Base-by-base conservation (phyloP, 2,888 invertebrate genomes). In the Drosophila affinis region DNA sequence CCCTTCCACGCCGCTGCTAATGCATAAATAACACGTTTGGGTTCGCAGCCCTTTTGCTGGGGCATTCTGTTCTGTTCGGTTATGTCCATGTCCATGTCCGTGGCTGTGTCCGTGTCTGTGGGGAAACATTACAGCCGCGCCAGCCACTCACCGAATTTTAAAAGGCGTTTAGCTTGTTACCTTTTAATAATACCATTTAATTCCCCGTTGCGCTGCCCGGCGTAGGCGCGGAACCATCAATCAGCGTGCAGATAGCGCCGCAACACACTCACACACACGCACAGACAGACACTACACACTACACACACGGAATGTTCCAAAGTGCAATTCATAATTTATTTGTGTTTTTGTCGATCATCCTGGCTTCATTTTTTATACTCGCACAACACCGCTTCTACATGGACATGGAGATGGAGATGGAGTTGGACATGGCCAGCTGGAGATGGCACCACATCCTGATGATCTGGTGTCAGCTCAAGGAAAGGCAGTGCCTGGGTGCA, bases 141-240 rank as follows among this genome's bases (percentile, higher is more conserved):
- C 63, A 75, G 77, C 64, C 69, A 78, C 63, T 69, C 63, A 70
- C 59, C 64, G 78, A 72, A 87, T 87, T 81, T 85, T 81, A 87
- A 85, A 87, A 87, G 87, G 87, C 87, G 88, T 86, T 88, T 87
- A 85, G 87, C 87, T 88, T 87, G 85, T 87, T 86, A 87, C 89
- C 85, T 86, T 86, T 88, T 85, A 88, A 88, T 84, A 84, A 82
- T 82, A 82, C 82, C 82, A 82, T 85, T 82, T 82, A 82, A 88
- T 88, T 86, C 75, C 64, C 77, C 79, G 77, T 69, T 79, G 72
- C 59, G 74, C 51, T 53, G 34, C 39, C 39, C 72, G 62, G 87
- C 81, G 85, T 87, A 87, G 85, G 89, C 60, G 85, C 81, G 64
- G 74, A 87, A 88, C 85, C 85, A 85, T 85, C 88, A 85, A 85